Evolutionary conservation across 2,797 vertebrate genomes (phyloP).

Genomic region (Lepus townsendii): DNA sequence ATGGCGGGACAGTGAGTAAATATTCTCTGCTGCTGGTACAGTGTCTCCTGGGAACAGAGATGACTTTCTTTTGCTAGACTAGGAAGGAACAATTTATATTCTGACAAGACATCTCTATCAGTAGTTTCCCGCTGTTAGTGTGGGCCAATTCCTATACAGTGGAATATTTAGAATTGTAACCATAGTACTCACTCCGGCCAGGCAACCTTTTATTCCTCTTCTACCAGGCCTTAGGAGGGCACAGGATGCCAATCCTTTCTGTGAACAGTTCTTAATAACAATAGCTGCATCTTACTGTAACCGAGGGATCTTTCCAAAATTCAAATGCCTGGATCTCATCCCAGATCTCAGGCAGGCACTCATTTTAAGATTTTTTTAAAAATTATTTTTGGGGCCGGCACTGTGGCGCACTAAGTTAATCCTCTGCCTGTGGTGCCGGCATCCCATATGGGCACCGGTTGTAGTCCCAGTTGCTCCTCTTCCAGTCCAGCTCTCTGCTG

Average conservation of each 20-base stretch:
- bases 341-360: not conserved
- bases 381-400: too few relatives aligned
- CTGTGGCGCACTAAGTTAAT: too few relatives aligned
- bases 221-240: not conserved
- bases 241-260: not conserved
- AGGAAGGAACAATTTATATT: not conserved
- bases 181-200: not conserved
- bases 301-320: conserved; percentile 29
- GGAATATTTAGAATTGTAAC: not conserved
- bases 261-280: conserved; percentile 16
- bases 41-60: not conserved
- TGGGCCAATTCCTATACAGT: not conserved
- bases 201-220: not conserved
- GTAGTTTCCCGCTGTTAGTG: not conserved
- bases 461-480: too few relatives aligned
- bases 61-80: not conserved
- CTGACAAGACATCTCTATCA: conserved; percentile 13
- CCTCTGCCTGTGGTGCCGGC: too few relatives aligned
- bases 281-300: conserved; percentile 20
- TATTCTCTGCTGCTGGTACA: not conserved
- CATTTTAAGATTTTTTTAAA: not conserved
- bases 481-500: too few relatives aligned
- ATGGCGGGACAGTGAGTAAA: not conserved
- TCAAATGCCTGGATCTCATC: conserved; percentile 16
- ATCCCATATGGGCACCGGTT: too few relatives aligned